These are phyloP conservation scores for Semotilus atromaculatus DNA, from an alignment of 2,797 vertebrate species.

Conservation along the genomic window DNA sequence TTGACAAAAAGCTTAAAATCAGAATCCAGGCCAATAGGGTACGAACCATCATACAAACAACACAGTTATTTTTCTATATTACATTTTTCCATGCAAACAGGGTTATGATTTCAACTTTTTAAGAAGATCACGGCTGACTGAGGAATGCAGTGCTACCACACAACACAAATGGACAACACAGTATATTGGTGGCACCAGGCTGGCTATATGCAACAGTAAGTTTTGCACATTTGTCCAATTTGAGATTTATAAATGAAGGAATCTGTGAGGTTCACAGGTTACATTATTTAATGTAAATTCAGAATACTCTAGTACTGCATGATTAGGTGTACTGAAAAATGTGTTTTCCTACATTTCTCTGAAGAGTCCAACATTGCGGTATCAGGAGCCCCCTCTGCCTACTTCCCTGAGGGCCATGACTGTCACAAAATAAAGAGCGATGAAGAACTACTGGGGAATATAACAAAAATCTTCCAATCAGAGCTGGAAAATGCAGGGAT, in stretches of 20 bases:
- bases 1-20: background rate
- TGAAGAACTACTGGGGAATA: background rate
- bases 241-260: background rate
- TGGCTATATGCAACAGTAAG: constrained; percentile 80
- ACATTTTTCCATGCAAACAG: constrained; percentile 58
- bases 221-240: background rate
- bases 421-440: constrained; percentile 67
- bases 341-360: background rate
- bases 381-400: constrained; percentile 69
- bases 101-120: constrained; percentile 80
- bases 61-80: background rate
- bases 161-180: constrained; percentile 73
- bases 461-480: constrained; percentile 45
- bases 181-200: constrained; percentile 66
- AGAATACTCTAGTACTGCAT: background rate
- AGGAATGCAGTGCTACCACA: constrained; percentile 71
- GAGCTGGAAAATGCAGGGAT: constrained; percentile 55
- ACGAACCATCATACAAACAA: background rate
- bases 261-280: background rate
- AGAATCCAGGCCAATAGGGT: background rate
- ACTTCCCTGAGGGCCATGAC: constrained; percentile 72
- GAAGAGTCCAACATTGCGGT: constrained; percentile 40
- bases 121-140: constrained; percentile 71
- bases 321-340: background rate
- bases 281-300: background rate